Percentiles rank a stretch among this genome's conserved stretches.
Conservation (phyloP, 1,140 invertebrate genomes). For the Colletes gigas region DNA sequence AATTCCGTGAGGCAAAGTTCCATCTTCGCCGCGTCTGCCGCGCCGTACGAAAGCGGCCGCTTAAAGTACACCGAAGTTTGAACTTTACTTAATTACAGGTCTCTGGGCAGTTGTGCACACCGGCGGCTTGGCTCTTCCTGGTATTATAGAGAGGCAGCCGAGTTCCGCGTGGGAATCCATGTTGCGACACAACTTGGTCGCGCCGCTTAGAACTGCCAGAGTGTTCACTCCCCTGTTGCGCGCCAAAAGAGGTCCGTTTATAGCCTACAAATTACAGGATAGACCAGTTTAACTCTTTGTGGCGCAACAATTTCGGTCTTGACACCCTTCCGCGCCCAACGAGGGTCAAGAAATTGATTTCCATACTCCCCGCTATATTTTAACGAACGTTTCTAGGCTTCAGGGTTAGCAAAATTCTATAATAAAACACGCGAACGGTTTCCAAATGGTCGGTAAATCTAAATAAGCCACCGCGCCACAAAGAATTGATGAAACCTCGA, state of each 20-base stretch:
- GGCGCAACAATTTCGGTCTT: too few species aligned
- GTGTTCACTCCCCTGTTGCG: constrained; percentile 87
- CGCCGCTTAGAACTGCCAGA: constrained; percentile 87
- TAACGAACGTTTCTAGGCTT: too few species aligned
- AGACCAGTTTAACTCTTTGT: too few species aligned
- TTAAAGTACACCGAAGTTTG: constrained; percentile 21
- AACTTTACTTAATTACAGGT: constrained; percentile 81
- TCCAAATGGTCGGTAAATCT: too few species aligned
- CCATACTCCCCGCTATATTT: too few species aligned
- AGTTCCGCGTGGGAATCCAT: constrained; percentile 89
- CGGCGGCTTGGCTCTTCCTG: constrained; percentile 86
- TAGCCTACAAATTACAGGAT: background rate
- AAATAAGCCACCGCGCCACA: too few species aligned
- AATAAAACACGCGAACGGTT: too few species aligned
- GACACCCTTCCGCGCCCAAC: too few species aligned
- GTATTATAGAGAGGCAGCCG: constrained; percentile 87
- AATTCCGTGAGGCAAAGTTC: constrained; percentile 15
- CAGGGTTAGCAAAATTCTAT: too few species aligned
- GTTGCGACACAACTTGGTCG: constrained; percentile 88
- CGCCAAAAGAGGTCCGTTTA: constrained; percentile 79
- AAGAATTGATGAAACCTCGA: too few species aligned
- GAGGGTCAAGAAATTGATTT: too few species aligned
- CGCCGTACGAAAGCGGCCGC: constrained; percentile 18
- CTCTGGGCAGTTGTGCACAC: constrained; percentile 92
- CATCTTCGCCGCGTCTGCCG: constrained; percentile 16